These are phyloP conservation scores for Rhynchonycteris naso DNA, from an alignment of 2,797 vertebrate species.

Conservation along the genomic window DNA sequence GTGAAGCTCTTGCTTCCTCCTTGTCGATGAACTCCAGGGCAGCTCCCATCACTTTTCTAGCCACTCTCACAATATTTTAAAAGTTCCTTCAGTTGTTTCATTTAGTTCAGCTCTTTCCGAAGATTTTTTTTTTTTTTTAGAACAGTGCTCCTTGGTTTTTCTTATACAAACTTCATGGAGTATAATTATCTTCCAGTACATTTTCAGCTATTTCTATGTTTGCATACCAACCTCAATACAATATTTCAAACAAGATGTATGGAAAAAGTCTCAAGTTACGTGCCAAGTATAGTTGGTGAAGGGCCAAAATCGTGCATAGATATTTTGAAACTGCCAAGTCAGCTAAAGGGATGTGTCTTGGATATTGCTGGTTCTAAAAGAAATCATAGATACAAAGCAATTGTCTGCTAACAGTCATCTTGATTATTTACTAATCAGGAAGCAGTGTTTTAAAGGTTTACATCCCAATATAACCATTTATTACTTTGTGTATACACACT, in stretches of 20 bases:
- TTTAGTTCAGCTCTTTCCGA: conserved; percentile 9
- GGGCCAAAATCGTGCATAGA: not conserved
- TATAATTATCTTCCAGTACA: not conserved
- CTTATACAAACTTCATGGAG: not conserved
- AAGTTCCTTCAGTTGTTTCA: not conserved
- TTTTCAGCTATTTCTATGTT: not conserved
- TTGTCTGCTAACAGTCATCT: not conserved
- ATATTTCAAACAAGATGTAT: not conserved
- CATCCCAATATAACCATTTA: not conserved
- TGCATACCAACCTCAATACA: not conserved
- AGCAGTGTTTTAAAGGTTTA: conserved; percentile 42
- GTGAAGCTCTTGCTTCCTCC: not conserved
- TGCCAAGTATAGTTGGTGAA: not conserved
- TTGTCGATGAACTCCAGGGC: not conserved
- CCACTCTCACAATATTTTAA: conserved; percentile 21
- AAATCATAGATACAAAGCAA: not conserved
- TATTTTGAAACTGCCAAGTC: conserved; percentile 34
- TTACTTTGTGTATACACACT: not conserved
- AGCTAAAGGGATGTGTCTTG: not conserved
- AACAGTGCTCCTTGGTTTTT: conserved; percentile 34
- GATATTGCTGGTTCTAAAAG: not conserved
- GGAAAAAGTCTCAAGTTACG: not conserved
- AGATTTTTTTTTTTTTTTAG: not conserved
- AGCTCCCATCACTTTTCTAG: not conserved
- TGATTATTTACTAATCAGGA: conserved; percentile 15